Conservation (phyloP, 2,888 invertebrate genomes). For the Eucriotettix oculatus region DNA sequence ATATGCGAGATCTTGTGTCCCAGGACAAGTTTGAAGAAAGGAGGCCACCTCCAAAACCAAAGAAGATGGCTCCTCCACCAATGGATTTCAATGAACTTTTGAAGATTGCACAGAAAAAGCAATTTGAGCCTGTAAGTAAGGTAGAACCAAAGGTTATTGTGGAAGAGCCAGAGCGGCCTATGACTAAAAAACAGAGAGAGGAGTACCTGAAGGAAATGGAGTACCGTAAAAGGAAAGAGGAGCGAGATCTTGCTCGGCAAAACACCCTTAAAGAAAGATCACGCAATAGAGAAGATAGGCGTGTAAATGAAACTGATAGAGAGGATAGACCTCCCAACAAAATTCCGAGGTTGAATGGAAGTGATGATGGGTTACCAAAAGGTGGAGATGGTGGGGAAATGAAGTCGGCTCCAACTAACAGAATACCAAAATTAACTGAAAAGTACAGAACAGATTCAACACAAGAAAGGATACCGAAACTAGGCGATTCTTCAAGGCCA, state of each 20-base stretch:
- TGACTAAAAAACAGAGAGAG: slow-evolving; percentile 65
- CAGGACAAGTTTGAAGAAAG: slow-evolving; percentile 23
- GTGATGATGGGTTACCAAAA: not conserved
- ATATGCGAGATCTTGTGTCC: slow-evolving; percentile 8
- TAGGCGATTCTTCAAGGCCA: slow-evolving; percentile 20
- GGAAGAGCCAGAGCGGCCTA: slow-evolving; percentile 46
- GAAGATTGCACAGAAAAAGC: slow-evolving; percentile 69
- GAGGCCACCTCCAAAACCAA: slow-evolving; percentile 30
- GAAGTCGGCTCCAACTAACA: not conserved
- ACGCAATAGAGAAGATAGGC: too few relatives aligned
- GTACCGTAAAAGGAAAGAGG: slow-evolving; percentile 24
- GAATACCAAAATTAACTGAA: not conserved
- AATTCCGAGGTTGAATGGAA: not conserved
- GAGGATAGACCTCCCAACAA: not conserved
- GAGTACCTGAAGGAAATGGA: slow-evolving; percentile 59
- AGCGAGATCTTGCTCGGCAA: not conserved
- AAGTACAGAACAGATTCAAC: not conserved
- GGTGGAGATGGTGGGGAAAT: not conserved
- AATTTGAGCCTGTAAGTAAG: slow-evolving; percentile 55
- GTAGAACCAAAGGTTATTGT: slow-evolving; percentile 29
- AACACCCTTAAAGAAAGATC: not conserved
- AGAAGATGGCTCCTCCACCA: slow-evolving; percentile 43
- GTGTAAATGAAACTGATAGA: not conserved
- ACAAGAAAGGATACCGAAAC: slow-evolving; percentile 16
- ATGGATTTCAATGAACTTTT: slow-evolving; percentile 64